Evolutionary conservation across 1,140 invertebrate species (phyloP), one percentile per base, ranked within the genome.

Genomic region (Pachypsylla venusta): DNA sequence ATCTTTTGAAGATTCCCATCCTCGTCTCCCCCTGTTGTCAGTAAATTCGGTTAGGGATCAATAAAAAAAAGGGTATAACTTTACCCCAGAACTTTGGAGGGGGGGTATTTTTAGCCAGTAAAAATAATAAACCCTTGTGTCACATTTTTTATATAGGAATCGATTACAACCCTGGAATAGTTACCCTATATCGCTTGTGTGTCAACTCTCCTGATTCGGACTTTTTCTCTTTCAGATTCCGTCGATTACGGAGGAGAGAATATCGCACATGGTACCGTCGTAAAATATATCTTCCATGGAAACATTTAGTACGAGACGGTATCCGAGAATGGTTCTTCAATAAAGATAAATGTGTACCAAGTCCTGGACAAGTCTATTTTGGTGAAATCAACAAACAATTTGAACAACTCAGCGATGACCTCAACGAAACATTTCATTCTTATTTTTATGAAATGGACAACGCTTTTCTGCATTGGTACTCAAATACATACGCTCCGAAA

Each of bases 151-250:
- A n/a, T n/a, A n/a, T n/a, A n/a, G n/a, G n/a, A n/a, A n/a, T n/a
- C n/a, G n/a, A n/a, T n/a, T n/a, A n/a, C n/a, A n/a, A n/a, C n/a
- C n/a, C n/a, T n/a, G n/a, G n/a, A n/a, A n/a, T n/a, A n/a, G n/a
- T n/a, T n/a, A n/a, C n/a, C n/a, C n/a, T n/a, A n/a, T n/a, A n/a
- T n/a, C n/a, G n/a, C n/a, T n/a, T n/a, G n/a, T n/a, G n/a, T n/a
- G n/a, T n/a, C n/a, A n/a, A n/a, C n/a, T n/a, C n/a, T n/a, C n/a
- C n/a, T n/a, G n/a, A n/a, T n/a, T n/a, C n/a, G n/a, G n/a, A n/a
- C n/a, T n/a, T n/a, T n/a, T n/a, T n/a, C n/a, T n/a, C n/a, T 48
- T 48, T 19, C 42, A 48, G 42, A 22, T 48, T 48, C 42, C 42
- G 42, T 3, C 16, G n/a, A n/a, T 22, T 48, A 7, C 42, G 42